Base-by-base conservation (phyloP, 2,888 invertebrate genomes). In the Tetheella fluctuosa region DNA sequence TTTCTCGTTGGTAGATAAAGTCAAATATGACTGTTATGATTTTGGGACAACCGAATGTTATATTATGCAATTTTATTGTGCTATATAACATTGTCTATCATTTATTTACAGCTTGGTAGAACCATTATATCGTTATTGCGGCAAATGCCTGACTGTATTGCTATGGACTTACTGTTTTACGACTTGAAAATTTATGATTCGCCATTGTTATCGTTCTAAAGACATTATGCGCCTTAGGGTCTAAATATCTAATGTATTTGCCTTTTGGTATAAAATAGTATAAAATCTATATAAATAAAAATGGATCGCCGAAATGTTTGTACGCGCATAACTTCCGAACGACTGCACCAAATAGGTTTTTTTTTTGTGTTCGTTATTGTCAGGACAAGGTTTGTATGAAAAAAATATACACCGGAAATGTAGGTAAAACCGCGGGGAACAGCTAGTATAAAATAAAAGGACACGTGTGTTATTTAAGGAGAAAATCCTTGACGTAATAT, bases 181-280 rank as follows among this genome's bases (percentile, higher is more conserved):
- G 64, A 54, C 20, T 42, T 39, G 64, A 59, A 56, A 63, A 63
- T 68, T 70, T 63, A 71, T 64, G 55, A 37, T 15, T 53, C 55
- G n/a, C n/a, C n/a, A n/a, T 54, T 28, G 25, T 15, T 17, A 15
- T n/a, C n/a, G 13, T 39, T 39, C 37, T 42, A 17, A 42, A 17
- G 42, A 42, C 15, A 17, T 42, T 42, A 42, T 42, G 17, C 1
- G 7, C 42, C n/a, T n/a, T 15, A 6, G 7, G 15, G 6, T 42
- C 42, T 42, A 42, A 42, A 42, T 42, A 42, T 42, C 7, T 42
- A 17, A 17, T 7, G 5, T 42, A 42, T 17, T 39, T 42, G 42
- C 10, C 17, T 17, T 1, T 6, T n/a, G 6, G 2, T 42, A 7
- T 42, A n/a, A n/a, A n/a, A 6, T 25, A 6, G 25, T 25, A 25